Evolutionary conservation across 2,888 invertebrate genomes (phyloP).

Genomic region (Temnothorax rugatulus): DNA sequence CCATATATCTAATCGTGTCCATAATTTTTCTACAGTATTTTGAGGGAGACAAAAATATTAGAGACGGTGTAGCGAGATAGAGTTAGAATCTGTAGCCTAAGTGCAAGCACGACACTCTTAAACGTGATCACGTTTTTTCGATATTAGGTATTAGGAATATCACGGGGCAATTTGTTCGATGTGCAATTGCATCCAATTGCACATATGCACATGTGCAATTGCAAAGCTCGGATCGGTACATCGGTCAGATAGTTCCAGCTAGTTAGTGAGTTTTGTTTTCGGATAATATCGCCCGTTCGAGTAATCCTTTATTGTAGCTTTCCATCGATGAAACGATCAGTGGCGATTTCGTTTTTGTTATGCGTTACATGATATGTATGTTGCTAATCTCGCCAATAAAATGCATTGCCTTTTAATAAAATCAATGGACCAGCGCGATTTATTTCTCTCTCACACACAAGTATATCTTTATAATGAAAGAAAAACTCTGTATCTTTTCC

Average conservation of each 20-base stretch:
- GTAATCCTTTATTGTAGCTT: constrained; percentile 63
- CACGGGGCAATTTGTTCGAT: neutral
- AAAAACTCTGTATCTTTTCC: neutral
- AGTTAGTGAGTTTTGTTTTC: constrained; percentile 41
- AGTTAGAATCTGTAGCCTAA: constrained; percentile 54
- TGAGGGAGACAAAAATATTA: constrained; percentile 48
- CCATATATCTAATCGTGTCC: constrained; percentile 49
- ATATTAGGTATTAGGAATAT: constrained; percentile 27
- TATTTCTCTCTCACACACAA: too few relatives aligned
- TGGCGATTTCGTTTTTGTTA: constrained; percentile 74
- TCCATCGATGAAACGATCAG: constrained; percentile 64
- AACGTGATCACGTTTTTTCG: constrained; percentile 15
- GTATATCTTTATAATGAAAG: too few relatives aligned
- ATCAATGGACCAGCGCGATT: neutral
- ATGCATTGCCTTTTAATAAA: constrained; percentile 79
- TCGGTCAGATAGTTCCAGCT: constrained; percentile 38
- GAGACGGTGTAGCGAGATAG: constrained; percentile 47
- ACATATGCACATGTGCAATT: neutral
- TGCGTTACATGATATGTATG: constrained; percentile 76
- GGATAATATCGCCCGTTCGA: constrained; percentile 62
- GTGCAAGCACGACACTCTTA: constrained; percentile 12
- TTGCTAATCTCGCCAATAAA: constrained; percentile 79
- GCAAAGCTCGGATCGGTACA: constrained; percentile 17
- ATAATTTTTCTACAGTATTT: constrained; percentile 70
- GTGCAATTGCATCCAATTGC: constrained; percentile 21